Conservation (phyloP, 2,113 vertebrate genomes). For the Balaeniceps rex region DNA sequence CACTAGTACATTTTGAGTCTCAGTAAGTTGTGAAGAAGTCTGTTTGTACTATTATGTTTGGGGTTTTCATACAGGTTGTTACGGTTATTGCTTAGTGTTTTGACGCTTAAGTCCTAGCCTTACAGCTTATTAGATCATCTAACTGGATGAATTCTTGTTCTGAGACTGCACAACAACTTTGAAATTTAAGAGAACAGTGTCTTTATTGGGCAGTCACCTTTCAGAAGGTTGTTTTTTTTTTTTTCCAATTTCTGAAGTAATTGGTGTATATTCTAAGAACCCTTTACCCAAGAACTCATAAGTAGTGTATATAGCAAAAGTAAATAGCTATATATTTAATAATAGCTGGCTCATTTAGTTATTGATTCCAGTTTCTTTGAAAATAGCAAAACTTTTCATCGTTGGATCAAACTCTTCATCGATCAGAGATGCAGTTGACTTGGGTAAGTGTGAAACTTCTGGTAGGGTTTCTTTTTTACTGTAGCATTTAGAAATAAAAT, state of each 20-base stretch:
- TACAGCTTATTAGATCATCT: neutral
- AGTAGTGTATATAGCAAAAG: neutral
- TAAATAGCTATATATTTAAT: neutral
- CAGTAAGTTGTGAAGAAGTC: conserved; percentile 27
- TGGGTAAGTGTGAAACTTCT: conserved; percentile 80
- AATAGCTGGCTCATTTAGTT: neutral
- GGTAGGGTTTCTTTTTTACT: neutral
- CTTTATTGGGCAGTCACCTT: neutral
- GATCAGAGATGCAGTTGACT: conserved; percentile 85
- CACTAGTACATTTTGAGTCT: conserved; percentile 9
- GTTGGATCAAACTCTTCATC: conserved; percentile 82
- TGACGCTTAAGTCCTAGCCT: neutral
- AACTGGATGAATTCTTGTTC: neutral
- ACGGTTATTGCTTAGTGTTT: neutral
- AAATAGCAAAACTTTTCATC: conserved; percentile 91
- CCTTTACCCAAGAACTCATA: neutral
- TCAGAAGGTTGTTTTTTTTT: neutral
- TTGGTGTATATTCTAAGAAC: neutral
- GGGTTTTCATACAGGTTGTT: neutral
- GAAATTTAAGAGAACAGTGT: neutral
- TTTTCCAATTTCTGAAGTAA: neutral
- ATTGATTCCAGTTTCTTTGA: conserved; percentile 49
- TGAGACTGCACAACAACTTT: neutral
- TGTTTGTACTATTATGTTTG: neutral
- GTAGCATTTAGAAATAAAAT: neutral